Percentiles rank a stretch among this genome's conserved stretches.
These are phyloP conservation scores for Cantharis rustica DNA, from an alignment of 2,888 invertebrate species.

Conservation along the genomic window DNA sequence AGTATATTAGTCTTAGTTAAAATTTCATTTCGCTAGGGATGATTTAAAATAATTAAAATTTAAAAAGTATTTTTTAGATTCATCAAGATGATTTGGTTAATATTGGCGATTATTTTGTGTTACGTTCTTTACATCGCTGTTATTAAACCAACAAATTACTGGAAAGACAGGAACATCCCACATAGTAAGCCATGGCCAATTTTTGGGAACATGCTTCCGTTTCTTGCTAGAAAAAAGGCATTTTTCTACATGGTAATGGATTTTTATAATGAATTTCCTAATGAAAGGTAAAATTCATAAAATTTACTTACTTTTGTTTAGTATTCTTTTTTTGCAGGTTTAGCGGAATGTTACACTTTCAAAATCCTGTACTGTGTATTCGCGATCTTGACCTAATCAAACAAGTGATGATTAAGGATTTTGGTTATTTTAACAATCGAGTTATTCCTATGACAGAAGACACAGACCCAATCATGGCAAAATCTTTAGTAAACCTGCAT, in stretches of 20 bases:
- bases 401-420: conserved; percentile 35
- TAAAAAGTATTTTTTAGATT: not conserved
- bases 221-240: not conserved
- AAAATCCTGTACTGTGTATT: conserved; percentile 21
- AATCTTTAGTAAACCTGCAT: conserved; percentile 14
- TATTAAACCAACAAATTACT: not conserved
- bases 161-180: not conserved
- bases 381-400: conserved; percentile 36
- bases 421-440: conserved; percentile 40
- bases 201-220: not conserved
- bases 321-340: not conserved
- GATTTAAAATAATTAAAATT: no score
- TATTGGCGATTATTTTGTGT: not conserved
- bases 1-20: no score
- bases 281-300: not conserved
- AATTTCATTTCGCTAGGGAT: no score
- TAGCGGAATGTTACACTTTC: conserved; percentile 15
- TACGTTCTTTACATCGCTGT: not conserved
- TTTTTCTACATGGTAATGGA: not conserved
- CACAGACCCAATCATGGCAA: conserved; percentile 22
- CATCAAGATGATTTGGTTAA: not conserved
- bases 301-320: not conserved
- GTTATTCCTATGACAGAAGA: conserved; percentile 22
- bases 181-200: not conserved
- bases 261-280: not conserved